Evolutionary conservation across 92 coral and sea anemone species (phyloP).

Genomic region (Chrysogorgia sp.): DNA sequence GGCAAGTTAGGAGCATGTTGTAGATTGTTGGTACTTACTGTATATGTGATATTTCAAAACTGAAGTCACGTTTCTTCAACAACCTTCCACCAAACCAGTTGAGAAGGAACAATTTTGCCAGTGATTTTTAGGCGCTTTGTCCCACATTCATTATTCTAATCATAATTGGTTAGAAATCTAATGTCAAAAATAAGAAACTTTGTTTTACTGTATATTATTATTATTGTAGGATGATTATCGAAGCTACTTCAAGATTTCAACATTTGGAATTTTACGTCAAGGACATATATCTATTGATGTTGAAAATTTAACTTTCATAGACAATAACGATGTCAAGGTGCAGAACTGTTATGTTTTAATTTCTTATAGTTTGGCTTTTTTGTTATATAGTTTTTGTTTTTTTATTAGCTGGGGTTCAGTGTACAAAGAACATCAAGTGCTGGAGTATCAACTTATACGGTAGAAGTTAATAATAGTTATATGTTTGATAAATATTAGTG

Average conservation of each 20-base stretch:
- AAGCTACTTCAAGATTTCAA: constrained; percentile 22
- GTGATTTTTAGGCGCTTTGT: no score
- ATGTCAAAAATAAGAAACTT: no score
- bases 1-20: no score
- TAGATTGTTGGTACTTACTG: no score
- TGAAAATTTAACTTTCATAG: constrained; percentile 12
- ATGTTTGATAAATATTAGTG: no score
- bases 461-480: constrained; percentile 18
- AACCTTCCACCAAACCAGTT: no score
- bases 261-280: constrained; percentile 30
- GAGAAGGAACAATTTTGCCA: no score
- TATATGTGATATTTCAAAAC: no score
- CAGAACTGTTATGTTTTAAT: not conserved
- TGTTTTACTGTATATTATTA: no score
- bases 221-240: constrained; percentile 17
- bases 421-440: constrained; percentile 92
- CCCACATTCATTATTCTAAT: no score
- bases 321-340: not conserved
- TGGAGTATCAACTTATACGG: constrained; percentile 97
- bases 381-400: not conserved
- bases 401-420: constrained; percentile 84
- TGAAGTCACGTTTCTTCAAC: no score
- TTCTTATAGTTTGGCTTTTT: not conserved
- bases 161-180: no score
- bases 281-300: constrained; percentile 14